Evolutionary conservation across 2,113 vertebrate genomes (phyloP), one percentile per base, ranked within the genome.

Genomic region (Rhinopithecus roxellana): DNA sequence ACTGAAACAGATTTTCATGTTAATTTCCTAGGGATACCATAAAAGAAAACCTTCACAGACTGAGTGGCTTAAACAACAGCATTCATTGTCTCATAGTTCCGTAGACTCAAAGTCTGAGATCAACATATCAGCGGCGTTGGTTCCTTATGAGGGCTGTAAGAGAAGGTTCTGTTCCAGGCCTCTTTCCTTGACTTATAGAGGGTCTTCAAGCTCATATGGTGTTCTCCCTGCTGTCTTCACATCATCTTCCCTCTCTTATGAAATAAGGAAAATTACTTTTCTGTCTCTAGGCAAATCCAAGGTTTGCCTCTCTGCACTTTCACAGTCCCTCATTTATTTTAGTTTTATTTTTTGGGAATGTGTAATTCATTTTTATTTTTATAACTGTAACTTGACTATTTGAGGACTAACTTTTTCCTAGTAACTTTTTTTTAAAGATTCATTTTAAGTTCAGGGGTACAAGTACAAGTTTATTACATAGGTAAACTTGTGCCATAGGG

Each of bases 291-390:
- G 52, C 32, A 38, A 48, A 50, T 64, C 12, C 32, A n/a, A 8
- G 3, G 32, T 40, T 59, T 79, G 59, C 55, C 23, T 69, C 48
- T 91, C 32, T 45, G 25, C 22, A 64, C 48, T 84, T 70, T 12
- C 18, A 55, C 67, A 61, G 3, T 67, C 10, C 64, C 30, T 67
- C 35, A 70, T 20, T n/a, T 20, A 18, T 55, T 55, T 55, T 18
- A 55, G 6, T 55, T 55, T 55, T 55, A 55, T 20, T 55, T 55
- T 55, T 55, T 20, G 52, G 52, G 78, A 78, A 43, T 93, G 50
- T 92, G 10, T 93, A 97, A 95, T 77, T 95, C 80, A 90, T 89
- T 96, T 96, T 96, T 97, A 55, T 96, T 96, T 97, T 95, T 97
- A 97, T 93, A 98, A 88, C 92, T 94, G 55, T 64, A 84, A 52